Evolutionary conservation across 2,113 vertebrate genomes (phyloP).

Genomic region (Proteles cristata): DNA sequence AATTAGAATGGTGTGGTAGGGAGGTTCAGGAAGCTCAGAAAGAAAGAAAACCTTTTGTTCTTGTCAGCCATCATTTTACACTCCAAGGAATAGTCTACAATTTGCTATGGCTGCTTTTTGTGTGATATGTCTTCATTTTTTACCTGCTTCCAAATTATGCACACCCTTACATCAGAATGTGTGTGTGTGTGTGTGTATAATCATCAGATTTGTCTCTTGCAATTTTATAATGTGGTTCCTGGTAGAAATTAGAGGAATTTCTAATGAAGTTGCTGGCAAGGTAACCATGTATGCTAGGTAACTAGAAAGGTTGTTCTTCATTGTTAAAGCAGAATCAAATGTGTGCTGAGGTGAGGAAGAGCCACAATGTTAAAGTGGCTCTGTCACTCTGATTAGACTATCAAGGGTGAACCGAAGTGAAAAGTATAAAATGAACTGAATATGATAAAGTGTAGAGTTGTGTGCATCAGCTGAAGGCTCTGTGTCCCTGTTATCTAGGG

Average conservation of each 20-base stretch:
- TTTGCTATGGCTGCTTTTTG: not conserved
- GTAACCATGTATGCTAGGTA: not conserved
- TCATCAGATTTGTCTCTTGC: not conserved
- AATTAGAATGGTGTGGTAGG: not conserved
- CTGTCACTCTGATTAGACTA: not conserved
- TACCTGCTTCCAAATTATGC: not conserved
- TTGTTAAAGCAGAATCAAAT: not conserved
- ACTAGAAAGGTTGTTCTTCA: not conserved
- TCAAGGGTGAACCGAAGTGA: not conserved
- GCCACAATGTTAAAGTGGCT: not conserved
- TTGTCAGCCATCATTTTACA: no score
- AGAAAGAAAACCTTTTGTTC: not conserved
- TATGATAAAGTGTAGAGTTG: not conserved
- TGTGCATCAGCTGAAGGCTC: not conserved
- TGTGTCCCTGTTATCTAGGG: not conserved
- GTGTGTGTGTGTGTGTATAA: not conserved
- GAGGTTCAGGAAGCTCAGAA: not conserved
- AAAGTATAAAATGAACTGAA: not conserved
- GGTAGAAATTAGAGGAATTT: not conserved
- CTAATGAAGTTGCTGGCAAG: not conserved
- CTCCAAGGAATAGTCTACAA: fast-evolving
- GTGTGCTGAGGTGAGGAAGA: not conserved
- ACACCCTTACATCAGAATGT: not conserved
- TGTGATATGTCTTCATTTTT: not conserved
- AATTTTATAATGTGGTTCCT: not conserved